Conservation (phyloP, 1,140 invertebrate genomes). For the Archegozetes longisetosus region DNA sequence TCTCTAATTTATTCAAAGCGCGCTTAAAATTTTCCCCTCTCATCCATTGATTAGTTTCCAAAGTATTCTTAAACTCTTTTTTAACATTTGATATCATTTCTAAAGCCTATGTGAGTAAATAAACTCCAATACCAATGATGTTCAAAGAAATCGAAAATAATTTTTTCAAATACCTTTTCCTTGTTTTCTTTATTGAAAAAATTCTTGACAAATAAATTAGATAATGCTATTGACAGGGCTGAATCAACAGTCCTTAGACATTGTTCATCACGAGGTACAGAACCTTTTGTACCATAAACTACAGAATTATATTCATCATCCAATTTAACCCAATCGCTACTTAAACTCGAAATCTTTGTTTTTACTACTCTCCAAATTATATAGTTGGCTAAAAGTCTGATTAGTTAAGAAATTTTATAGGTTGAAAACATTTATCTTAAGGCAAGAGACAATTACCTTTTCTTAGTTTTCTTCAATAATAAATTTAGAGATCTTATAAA, state of each 20-base stretch:
- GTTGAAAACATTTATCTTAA: background rate
- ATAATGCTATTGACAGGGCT: slow-evolving; percentile 32
- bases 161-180: slow-evolving; percentile 22
- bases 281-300: slow-evolving; percentile 24
- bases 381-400: slow-evolving; percentile 28
- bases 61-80: slow-evolving; percentile 21
- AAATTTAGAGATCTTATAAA: slow-evolving; percentile 13
- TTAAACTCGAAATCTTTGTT: slow-evolving; percentile 37
- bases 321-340: background rate
- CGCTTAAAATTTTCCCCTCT: slow-evolving; percentile 57
- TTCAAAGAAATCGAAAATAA: background rate
- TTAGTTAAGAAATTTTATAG: background rate
- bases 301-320: slow-evolving; percentile 4
- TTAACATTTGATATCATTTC: slow-evolving; percentile 20
- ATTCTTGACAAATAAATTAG: slow-evolving; percentile 32
- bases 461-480: slow-evolving; percentile 1
- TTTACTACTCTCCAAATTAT: slow-evolving; percentile 50
- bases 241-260: slow-evolving; percentile 13
- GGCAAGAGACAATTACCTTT: background rate
- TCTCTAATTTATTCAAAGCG: slow-evolving; percentile 38
- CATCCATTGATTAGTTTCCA: slow-evolving; percentile 82
- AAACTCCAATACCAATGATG: background rate
- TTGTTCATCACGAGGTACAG: slow-evolving; percentile 24
- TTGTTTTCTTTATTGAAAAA: slow-evolving; percentile 34
- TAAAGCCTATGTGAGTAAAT: slow-evolving; percentile 32